Evolutionary conservation across 2,797 vertebrate species (phyloP), one percentile per base, ranked within the genome.

Genomic region (Leptoclinus maculatus): DNA sequence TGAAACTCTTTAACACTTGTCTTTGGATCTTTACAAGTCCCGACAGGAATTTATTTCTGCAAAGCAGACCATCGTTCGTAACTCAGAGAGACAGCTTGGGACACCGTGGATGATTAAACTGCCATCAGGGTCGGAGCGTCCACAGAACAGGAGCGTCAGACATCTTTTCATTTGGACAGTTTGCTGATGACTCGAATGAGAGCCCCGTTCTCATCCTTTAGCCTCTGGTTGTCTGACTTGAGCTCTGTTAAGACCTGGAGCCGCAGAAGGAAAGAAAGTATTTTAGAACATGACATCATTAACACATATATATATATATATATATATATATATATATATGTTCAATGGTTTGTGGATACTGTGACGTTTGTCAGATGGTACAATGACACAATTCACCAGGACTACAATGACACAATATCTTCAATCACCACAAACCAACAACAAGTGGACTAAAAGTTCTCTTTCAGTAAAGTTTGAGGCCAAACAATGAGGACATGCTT

Each of bases 151-250:
- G 59, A 77, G 70, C 78, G 69, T 69, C 64, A 68, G 58, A 76
- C 64, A 56, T 82, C 69, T 66, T 81, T 81, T 93, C 96, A 99
- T 89, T 98, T 99, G 86, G 98, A 99, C 84, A 99, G 96, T 93
- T 99, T 99, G 95, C 97, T 98, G 96, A 99, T 99, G 93, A 99
- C 98, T 90, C 98, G 94, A 89, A 99, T 99, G 91, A 99, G 96
- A 71, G 98, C 97, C 63, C 97, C 97, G 0, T 99, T 99, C 91
- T 99, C 98, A 38, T 99, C 98, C 92, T 99, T 99, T 87, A 99
- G 96, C 91, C 97, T 95, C 94, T 98, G 97, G 95, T 99, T 99
- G 96, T 99, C 98, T 0, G 97, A 98, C 90, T 98, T 98, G 89
- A 99, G 95, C 81, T 99, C 97, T 60, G 96, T 97, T 91, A 99